phyloP scores from a whole-genome alignment of 2,888 invertebrate genomes.

The Odontomyia ornata region DNA sequence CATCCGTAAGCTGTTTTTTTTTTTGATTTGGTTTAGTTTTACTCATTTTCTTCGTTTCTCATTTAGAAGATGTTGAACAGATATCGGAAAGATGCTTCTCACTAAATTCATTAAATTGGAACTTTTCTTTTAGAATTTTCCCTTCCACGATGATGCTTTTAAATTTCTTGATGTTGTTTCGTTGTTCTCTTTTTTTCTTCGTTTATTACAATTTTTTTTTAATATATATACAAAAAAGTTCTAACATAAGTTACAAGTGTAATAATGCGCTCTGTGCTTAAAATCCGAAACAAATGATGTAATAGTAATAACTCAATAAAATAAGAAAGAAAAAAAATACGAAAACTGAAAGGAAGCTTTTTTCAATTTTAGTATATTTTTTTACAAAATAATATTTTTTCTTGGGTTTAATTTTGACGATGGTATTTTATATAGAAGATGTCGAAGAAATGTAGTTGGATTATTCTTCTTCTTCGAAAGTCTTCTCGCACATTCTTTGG shows the following conservation, averaged over 20 bases:
- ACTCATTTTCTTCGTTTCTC: conserved; percentile 10
- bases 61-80: neutral
- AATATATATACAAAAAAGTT: conserved; percentile 41
- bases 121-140: neutral
- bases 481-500: conserved; percentile 82
- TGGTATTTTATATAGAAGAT: conserved; percentile 47
- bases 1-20: neutral
- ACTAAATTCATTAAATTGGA: neutral
- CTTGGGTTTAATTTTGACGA: conserved; percentile 23
- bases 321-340: conserved; percentile 28
- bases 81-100: conserved; percentile 25
- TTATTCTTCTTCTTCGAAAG: conserved; percentile 59
- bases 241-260: conserved; percentile 40
- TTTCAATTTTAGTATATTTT: conserved; percentile 35
- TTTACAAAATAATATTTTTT: conserved; percentile 38
- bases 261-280: conserved; percentile 29
- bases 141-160: neutral
- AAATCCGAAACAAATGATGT: conserved; percentile 6
- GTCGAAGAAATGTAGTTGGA: conserved; percentile 53
- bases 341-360: conserved; percentile 33
- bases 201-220: conserved; percentile 23
- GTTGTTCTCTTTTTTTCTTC: conserved; percentile 11
- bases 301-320: conserved; percentile 11
- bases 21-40: neutral
- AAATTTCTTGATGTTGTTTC: neutral